Conservation (phyloP, 2,888 invertebrate genomes). For the Nysson spinosus region DNA sequence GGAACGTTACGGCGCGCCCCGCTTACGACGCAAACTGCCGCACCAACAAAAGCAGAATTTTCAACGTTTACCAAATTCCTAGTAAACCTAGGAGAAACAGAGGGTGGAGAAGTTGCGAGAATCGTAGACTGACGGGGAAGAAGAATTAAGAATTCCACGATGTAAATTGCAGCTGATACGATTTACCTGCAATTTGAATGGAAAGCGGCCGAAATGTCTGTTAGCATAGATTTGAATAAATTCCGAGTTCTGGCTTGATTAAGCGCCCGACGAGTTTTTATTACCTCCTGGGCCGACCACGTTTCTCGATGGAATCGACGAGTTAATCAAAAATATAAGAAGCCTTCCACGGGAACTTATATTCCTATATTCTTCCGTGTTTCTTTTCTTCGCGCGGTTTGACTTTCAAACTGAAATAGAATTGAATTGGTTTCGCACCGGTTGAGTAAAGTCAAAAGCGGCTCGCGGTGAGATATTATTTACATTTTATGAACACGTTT, state of each 20-base stretch:
- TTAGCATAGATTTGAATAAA: slow-evolving; percentile 74
- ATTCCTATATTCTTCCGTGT: background rate
- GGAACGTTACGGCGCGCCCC: background rate
- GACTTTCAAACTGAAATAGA: no score
- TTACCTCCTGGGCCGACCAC: slow-evolving; percentile 48
- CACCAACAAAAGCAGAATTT: no score
- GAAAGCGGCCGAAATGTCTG: slow-evolving; percentile 60
- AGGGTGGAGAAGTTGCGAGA: slow-evolving; percentile 1
- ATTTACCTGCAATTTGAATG: slow-evolving; percentile 67
- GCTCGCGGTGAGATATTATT: no score
- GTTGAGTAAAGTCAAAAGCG: no score
- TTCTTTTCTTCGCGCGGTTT: background rate
- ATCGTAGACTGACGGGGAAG: slow-evolving; percentile 37
- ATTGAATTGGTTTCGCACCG: no score
- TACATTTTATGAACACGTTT: no score
- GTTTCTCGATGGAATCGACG: slow-evolving; percentile 6
- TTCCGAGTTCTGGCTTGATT: slow-evolving; percentile 70
- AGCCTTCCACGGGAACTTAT: background rate
- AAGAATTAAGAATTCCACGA: slow-evolving; percentile 57
- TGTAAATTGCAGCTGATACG: slow-evolving; percentile 66
- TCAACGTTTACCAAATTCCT: no score
- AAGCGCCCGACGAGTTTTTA: slow-evolving; percentile 69
- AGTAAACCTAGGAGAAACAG: no score
- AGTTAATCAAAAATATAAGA: slow-evolving; percentile 5
- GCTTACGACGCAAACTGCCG: background rate